Conservation (phyloP, 2,888 invertebrate species). For the Epistrophe grossulariae region DNA sequence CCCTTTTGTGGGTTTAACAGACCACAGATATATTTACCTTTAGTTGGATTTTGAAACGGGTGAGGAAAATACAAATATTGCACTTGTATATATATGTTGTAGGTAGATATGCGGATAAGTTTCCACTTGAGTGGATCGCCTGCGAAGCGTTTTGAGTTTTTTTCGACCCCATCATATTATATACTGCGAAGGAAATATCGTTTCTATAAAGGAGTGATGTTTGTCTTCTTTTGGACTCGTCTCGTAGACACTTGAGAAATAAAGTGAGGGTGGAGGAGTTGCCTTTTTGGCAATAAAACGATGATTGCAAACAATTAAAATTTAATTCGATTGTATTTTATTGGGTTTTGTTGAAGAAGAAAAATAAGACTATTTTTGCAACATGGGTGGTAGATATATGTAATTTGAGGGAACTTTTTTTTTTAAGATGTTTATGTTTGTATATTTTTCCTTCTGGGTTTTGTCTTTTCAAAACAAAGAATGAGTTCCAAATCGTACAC, state of each 20-base stretch:
- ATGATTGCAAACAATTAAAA: conserved; percentile 72
- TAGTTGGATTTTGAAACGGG: conserved; percentile 13
- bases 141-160: conserved; percentile 65
- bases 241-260: conserved; percentile 4
- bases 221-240: conserved; percentile 23
- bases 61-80: conserved; percentile 52
- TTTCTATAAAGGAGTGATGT: background rate
- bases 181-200: conserved; percentile 8
- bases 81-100: conserved; percentile 71
- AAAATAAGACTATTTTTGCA: conserved; percentile 24
- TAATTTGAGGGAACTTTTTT: no score
- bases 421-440: no score
- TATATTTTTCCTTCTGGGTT: no score
- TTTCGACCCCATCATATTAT: background rate
- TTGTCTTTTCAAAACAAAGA: no score
- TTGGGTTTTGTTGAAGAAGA: conserved; percentile 25
- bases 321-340: conserved; percentile 62
- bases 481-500: no score
- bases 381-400: conserved; percentile 52
- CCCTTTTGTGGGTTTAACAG: conserved; percentile 68
- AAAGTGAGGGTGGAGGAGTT: conserved; percentile 46
- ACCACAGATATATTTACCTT: conserved; percentile 46
- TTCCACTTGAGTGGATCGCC: conserved; percentile 72
- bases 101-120: conserved; percentile 54
- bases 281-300: conserved; percentile 72